Evolutionary conservation across 2,797 vertebrate genomes (phyloP).

Genomic region (Eulemur coronatus): DNA sequence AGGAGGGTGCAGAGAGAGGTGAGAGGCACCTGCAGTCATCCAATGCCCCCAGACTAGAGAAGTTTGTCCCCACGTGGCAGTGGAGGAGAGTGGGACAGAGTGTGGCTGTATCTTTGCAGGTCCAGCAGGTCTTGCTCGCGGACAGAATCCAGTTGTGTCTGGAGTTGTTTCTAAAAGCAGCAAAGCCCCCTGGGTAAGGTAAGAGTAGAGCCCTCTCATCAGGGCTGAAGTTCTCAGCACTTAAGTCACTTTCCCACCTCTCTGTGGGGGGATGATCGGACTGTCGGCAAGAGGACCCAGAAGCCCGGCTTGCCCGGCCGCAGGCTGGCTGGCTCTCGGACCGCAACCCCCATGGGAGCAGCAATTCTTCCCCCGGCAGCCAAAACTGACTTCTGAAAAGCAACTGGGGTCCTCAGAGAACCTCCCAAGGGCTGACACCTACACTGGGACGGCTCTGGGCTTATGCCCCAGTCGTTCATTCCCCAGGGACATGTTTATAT

Average conservation of each 20-base stretch:
- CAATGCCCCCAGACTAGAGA: not conserved
- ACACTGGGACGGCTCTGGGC: no score
- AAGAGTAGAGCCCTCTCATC: not conserved
- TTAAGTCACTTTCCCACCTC: no score
- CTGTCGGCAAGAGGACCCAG: not conserved
- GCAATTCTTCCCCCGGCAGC: not conserved
- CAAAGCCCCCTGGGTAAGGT: not conserved
- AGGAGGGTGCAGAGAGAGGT: no score
- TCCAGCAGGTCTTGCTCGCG: not conserved
- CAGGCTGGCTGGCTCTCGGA: no score
- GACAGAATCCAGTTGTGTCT: not conserved
- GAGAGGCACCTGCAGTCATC: no score
- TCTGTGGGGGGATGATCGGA: no score
- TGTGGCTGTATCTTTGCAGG: not conserved
- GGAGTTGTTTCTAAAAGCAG: not conserved
- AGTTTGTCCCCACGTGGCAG: not conserved
- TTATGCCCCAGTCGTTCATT: rapidly evolving
- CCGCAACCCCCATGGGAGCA: no score
- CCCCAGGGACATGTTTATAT: not conserved
- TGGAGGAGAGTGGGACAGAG: not conserved
- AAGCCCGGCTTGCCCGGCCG: not conserved
- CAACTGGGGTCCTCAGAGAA: not conserved
- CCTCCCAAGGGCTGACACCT: no score
- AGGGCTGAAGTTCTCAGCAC: no score
- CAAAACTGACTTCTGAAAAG: not conserved